Evolutionary conservation across 2,888 invertebrate genomes (phyloP).

Genomic region (Melitaea athalia): DNA sequence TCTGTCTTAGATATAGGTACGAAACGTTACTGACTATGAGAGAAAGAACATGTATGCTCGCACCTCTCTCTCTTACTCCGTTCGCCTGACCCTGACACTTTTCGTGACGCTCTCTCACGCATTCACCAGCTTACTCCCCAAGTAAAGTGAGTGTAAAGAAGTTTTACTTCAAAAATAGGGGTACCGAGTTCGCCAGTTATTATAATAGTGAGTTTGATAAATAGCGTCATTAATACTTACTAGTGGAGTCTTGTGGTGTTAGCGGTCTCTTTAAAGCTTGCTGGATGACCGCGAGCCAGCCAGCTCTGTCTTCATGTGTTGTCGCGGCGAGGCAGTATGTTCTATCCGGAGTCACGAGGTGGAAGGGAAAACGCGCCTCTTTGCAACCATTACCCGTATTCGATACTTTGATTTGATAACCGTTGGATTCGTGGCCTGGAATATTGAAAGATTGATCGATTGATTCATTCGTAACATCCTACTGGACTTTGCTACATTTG

Average conservation of each 20-base stretch:
- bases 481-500: too few relatives aligned
- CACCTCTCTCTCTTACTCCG: too few relatives aligned
- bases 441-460: not conserved
- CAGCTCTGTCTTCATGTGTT: conserved; percentile 88
- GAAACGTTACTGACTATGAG: too few relatives aligned
- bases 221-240: conserved; percentile 48
- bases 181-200: not conserved
- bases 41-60: too few relatives aligned
- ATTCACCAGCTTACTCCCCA: too few relatives aligned
- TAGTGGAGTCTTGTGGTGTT: conserved; percentile 89
- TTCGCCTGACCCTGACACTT: too few relatives aligned
- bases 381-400: conserved; percentile 83
- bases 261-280: conserved; percentile 88
- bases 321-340: conserved; percentile 89
- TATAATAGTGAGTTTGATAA: not conserved
- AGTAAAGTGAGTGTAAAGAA: too few relatives aligned
- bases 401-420: conserved; percentile 86
- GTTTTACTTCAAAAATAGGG: too few relatives aligned
- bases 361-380: conserved; percentile 91
- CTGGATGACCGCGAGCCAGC: conserved; percentile 90
- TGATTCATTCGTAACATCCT: too few relatives aligned
- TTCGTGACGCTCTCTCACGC: too few relatives aligned
- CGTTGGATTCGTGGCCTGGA: conserved; percentile 87
- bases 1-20: too few relatives aligned
- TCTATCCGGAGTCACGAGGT: conserved; percentile 90